These are phyloP conservation scores for Palaemon carinicauda DNA, from an alignment of 1,140 invertebrate genomes.

Conservation along the genomic window DNA sequence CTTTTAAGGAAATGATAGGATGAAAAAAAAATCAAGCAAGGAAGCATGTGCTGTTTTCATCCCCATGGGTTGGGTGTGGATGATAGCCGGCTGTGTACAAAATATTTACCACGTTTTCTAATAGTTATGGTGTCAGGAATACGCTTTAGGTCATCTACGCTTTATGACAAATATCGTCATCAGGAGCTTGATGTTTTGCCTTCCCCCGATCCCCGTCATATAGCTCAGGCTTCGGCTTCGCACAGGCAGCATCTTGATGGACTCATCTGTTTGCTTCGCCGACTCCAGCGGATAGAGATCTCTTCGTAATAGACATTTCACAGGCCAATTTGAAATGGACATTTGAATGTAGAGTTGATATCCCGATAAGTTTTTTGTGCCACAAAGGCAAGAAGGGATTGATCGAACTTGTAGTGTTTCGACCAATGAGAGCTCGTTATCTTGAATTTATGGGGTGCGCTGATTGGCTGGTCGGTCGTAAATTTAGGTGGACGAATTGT, in stretches of 20 bases:
- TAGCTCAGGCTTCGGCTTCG: background rate
- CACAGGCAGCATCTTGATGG: no score
- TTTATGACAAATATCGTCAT: constrained; percentile 56
- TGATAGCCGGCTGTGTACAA: constrained; percentile 40
- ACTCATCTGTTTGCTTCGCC: no score
- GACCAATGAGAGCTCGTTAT: constrained; percentile 54
- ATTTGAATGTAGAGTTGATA: background rate
- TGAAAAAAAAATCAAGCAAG: background rate
- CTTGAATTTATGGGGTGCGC: constrained; percentile 49
- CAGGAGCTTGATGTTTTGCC: constrained; percentile 20
- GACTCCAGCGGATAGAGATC: background rate
- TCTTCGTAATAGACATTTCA: background rate
- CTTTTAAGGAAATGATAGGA: background rate
- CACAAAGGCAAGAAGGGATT: constrained; percentile 17
- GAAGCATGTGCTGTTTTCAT: background rate
- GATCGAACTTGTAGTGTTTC: constrained; percentile 19
- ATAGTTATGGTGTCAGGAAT: constrained; percentile 35
- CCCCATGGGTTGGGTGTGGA: background rate
- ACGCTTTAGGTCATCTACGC: constrained; percentile 30
- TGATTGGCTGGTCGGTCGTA: constrained; percentile 48
- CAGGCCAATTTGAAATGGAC: background rate
- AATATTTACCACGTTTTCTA: constrained; percentile 45
- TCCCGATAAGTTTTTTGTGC: constrained; percentile 3
- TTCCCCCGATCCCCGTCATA: background rate
- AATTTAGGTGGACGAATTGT: constrained; percentile 51